Evolutionary conservation across 2,797 vertebrate species (phyloP).

Genomic region (Sarcophilus harrisii): DNA sequence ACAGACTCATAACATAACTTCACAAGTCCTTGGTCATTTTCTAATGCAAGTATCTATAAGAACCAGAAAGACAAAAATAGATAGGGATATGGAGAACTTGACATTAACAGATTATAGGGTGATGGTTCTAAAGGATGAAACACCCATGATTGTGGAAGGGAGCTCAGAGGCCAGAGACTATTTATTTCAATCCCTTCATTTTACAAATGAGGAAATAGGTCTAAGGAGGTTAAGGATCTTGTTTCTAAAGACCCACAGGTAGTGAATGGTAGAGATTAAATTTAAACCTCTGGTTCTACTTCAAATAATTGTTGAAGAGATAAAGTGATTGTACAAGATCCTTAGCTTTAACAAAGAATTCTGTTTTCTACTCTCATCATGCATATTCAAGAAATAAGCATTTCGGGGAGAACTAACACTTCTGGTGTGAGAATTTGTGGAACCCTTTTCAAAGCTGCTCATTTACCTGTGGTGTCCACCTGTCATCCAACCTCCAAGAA

Average conservation of each 20-base stretch:
- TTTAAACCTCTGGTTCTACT: not conserved
- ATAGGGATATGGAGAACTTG: not conserved
- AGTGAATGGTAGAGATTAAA: not conserved
- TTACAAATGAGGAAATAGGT: no score
- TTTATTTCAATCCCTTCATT: not conserved
- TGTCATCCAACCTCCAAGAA: not conserved
- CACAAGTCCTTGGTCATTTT: not conserved
- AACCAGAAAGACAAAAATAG: not conserved
- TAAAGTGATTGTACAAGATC: not conserved
- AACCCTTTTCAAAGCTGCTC: not conserved
- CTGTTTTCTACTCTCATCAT: not conserved
- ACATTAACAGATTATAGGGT: not conserved
- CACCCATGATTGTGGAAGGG: not conserved
- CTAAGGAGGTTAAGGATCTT: not conserved
- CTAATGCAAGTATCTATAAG: not conserved
- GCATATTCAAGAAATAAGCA: not conserved
- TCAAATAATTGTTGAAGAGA: not conserved
- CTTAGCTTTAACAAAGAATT: not conserved
- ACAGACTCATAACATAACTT: not conserved
- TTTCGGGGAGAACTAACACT: not conserved
- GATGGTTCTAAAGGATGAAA: not conserved
- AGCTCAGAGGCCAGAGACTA: not conserved
- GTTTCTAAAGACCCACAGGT: not conserved
- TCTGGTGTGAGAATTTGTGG: not conserved
- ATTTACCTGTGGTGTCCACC: not conserved